Percentiles rank a stretch among this genome's conserved stretches.
Conservation (phyloP, 2,113 vertebrate genomes). For the Xiphophorus maculatus region DNA sequence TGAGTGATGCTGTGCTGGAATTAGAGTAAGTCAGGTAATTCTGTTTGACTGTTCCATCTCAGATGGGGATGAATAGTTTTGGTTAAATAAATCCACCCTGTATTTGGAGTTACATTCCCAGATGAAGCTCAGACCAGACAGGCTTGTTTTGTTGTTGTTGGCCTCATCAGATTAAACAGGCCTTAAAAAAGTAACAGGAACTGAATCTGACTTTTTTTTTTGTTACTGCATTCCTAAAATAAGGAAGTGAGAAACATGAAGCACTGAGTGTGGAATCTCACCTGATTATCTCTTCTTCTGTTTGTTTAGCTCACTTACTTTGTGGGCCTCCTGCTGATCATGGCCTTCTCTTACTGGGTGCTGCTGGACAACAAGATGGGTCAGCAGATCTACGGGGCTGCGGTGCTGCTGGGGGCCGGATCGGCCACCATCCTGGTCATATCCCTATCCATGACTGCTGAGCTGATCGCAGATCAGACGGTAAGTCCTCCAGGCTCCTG, state of each 20-base stretch:
- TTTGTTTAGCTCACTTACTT: slow-evolving; percentile 89
- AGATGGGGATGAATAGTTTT: too few species aligned
- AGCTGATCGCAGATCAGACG: slow-evolving; percentile 91
- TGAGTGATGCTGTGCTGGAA: too few species aligned
- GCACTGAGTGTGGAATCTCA: neutral
- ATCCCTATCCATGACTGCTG: slow-evolving; percentile 92
- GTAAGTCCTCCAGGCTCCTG: slow-evolving; percentile 65
- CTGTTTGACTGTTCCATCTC: too few species aligned
- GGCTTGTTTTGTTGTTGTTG: neutral
- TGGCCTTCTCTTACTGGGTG: slow-evolving; percentile 91
- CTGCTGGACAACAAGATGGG: slow-evolving; percentile 79
- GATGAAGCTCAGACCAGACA: too few species aligned
- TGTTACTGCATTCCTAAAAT: neutral
- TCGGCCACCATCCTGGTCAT: slow-evolving; percentile 93
- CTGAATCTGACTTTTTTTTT: neutral
- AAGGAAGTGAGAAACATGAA: neutral
- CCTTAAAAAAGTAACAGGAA: neutral
- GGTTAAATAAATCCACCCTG: too few species aligned
- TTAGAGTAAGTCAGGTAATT: neutral
- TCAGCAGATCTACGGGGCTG: slow-evolving; percentile 81
- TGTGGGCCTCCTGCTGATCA: slow-evolving; percentile 84
- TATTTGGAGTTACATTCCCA: too few species aligned
- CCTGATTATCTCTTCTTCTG: neutral
- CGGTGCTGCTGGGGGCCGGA: slow-evolving; percentile 85
- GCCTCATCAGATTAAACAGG: neutral